Evolutionary conservation across 2,113 vertebrate species (phyloP).

Genomic region (Hiodon alosoides): DNA sequence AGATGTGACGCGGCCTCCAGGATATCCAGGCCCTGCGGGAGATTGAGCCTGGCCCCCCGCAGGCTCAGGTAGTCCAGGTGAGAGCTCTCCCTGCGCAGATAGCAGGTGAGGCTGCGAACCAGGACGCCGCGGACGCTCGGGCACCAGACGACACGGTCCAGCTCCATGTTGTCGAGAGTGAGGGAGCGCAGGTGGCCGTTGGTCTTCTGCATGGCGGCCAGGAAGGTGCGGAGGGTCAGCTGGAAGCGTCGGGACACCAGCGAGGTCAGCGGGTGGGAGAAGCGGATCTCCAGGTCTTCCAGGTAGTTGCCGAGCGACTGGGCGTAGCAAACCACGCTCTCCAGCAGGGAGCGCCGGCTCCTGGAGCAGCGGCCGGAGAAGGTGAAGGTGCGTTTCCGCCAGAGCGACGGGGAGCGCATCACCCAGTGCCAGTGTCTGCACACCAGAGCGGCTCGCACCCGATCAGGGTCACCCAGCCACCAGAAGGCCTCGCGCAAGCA

Average conservation of each 20-base stretch:
- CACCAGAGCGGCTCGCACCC: constrained; percentile 57
- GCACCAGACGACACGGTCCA: constrained; percentile 53
- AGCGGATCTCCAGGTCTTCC: constrained; percentile 58
- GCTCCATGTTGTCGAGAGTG: constrained; percentile 31
- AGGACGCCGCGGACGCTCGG: constrained; percentile 42
- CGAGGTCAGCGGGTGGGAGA: constrained; percentile 49
- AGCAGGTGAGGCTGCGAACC: constrained; percentile 53
- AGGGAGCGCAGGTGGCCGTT: constrained; percentile 44
- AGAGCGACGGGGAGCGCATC: constrained; percentile 58
- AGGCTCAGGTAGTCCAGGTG: constrained; percentile 51
- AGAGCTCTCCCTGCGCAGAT: constrained; percentile 50
- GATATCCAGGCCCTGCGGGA: constrained; percentile 59
- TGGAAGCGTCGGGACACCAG: constrained; percentile 58
- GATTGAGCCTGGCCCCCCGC: constrained; percentile 46
- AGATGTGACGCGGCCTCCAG: constrained; percentile 45
- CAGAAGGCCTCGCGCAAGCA: constrained; percentile 57
- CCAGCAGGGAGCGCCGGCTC: constrained; percentile 30
- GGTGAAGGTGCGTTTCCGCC: constrained; percentile 58
- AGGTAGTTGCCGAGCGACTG: constrained; percentile 61
- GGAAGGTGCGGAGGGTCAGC: constrained; percentile 48
- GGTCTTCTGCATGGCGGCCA: constrained; percentile 50
- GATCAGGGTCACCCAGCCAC: constrained; percentile 56
- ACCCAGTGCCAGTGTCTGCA: constrained; percentile 59
- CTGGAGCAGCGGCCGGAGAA: constrained; percentile 52
- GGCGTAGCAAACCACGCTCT: constrained; percentile 53